Evolutionary conservation across 2,113 vertebrate species (phyloP).

Genomic region (Cryptoleucopteryx plumbea): DNA sequence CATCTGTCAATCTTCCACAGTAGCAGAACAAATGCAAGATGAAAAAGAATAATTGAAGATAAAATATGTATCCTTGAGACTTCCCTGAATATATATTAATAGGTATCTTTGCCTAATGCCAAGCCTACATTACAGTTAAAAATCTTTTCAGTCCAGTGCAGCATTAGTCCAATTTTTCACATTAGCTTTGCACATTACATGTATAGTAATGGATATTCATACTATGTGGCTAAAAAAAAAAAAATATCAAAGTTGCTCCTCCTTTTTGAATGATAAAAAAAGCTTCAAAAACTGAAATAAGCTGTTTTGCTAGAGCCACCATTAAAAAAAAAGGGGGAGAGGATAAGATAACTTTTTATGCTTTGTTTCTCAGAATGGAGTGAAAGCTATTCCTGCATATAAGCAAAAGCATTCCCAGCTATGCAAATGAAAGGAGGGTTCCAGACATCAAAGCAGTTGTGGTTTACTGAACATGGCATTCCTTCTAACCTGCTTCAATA

Average conservation of each 20-base stretch:
- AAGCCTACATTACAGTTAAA: neutral
- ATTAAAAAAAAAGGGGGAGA: neutral
- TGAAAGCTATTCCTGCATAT: neutral
- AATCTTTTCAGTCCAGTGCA: neutral
- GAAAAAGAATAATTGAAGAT: neutral
- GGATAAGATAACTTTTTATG: neutral
- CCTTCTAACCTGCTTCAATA: no score
- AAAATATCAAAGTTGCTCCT: neutral
- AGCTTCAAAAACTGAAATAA: neutral
- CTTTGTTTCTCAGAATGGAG: neutral
- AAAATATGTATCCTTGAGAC: neutral
- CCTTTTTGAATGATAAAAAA: neutral
- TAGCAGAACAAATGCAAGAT: neutral
- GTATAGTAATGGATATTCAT: neutral
- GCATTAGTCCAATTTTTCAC: neutral
- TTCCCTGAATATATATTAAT: neutral
- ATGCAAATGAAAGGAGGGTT: neutral
- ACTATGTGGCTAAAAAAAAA: neutral
- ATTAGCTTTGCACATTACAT: neutral
- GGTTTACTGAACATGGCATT: neutral
- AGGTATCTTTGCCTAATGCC: neutral
- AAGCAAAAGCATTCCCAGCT: neutral
- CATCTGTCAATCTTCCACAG: neutral
- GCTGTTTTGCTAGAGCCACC: neutral
- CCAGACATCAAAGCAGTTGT: neutral